Base-by-base conservation (phyloP, 2,797 vertebrate species). In the Neosilurus hyrtlii region DNA sequence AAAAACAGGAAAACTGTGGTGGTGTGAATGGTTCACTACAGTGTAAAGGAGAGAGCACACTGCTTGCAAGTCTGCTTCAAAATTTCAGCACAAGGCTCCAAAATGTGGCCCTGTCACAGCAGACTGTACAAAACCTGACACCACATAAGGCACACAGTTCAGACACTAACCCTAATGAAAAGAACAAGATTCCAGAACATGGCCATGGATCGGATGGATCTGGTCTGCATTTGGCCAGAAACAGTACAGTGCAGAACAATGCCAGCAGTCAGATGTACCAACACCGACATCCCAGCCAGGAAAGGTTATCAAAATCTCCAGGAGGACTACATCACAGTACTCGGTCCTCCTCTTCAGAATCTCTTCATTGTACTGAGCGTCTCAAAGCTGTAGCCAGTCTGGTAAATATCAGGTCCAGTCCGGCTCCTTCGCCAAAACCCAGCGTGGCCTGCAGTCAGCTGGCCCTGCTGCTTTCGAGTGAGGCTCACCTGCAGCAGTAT, bases 401-500 rank as follows among this genome's bases (percentile, higher is more conserved):
- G 95, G 97, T 98, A 22, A 98, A 98, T 87, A 97, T 97, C 83
- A 95, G 98, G 84, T 97, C 97, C 20, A 99, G 98, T 86, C 98
- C 98, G 4, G 95, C 96, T 84, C 94, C 97, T 83, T 99, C 98
- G 0, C 98, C 98, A 9, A 98, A 99, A 86, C 98, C 98, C 82
- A 99, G 97, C 4, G 95, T 99, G 65, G 97, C 97, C 3, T 99
- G 98, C 90, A 99, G 98, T 93, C 98, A 99, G 63, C 90, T 99
- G 78, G 98, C 98, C n/a, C 90, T 99, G 52, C 93, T 99, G 75
- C 95, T 99, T 66, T 99, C 98, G 37, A 99, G 98, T n/a, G 98
- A 99, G 91, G 97, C 97, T 86, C 97, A 99, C 90, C 92, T 99
- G 88, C 98, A 99, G 91, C 97, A 99, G 92, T 99, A 99, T 91